These are phyloP conservation scores for Emys orbicularis DNA, from an alignment of 2,797 vertebrate species.

Conservation along the genomic window DNA sequence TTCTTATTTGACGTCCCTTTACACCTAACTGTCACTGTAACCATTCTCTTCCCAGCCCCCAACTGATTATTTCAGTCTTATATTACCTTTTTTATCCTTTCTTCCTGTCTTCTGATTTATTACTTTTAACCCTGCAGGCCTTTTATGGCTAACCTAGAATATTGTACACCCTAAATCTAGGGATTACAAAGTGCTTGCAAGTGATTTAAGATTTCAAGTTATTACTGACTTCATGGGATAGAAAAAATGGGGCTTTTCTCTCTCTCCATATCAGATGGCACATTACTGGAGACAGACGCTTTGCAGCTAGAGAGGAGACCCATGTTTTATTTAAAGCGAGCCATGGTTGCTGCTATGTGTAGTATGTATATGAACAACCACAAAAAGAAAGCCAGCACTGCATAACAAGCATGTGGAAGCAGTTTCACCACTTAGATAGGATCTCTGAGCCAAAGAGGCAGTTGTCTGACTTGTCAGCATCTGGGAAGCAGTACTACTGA, in stretches of 20 bases:
- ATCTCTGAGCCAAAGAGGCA: constrained; percentile 58
- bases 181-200: constrained; percentile 58
- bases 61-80: constrained; percentile 24
- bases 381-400: constrained; percentile 40
- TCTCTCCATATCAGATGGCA: constrained; percentile 44
- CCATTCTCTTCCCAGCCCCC: neutral
- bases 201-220: constrained; percentile 57
- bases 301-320: constrained; percentile 13
- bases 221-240: constrained; percentile 33
- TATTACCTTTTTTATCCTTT: constrained; percentile 20
- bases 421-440: constrained; percentile 55
- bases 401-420: constrained; percentile 73
- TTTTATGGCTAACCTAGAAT: constrained; percentile 54
- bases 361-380: constrained; percentile 55
- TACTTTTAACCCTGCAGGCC: constrained; percentile 25
- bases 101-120: constrained; percentile 50
- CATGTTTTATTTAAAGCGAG: constrained; percentile 1
- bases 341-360: neutral
- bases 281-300: neutral
- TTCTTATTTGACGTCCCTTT: constrained; percentile 22
- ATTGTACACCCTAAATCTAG: constrained; percentile 48
- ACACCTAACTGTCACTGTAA: constrained; percentile 1
- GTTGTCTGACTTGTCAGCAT: constrained; percentile 74
- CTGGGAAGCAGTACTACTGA: constrained; percentile 66
- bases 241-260: constrained; percentile 35